Evolutionary conservation across 1,140 invertebrate species (phyloP).

Genomic region (Leptinotarsa texana): DNA sequence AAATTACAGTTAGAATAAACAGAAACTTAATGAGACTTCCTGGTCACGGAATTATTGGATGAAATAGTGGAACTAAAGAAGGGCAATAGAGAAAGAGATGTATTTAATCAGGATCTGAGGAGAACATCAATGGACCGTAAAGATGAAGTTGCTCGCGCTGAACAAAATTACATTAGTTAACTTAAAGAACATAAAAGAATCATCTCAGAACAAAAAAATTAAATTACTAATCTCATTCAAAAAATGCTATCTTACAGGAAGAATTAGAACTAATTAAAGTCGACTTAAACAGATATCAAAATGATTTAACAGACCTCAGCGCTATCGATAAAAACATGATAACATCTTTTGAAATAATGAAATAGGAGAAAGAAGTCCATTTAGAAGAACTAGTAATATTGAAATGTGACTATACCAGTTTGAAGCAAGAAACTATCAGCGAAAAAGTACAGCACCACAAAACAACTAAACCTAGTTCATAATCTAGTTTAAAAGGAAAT

Average conservation of each 20-base stretch:
- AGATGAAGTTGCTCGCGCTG: slow-evolving; percentile 7
- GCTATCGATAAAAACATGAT: slow-evolving; percentile 1
- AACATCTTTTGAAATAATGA: slow-evolving; percentile 7
- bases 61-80: too few species aligned
- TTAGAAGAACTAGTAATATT: not conserved
- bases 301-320: not conserved
- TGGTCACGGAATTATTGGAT: too few species aligned
- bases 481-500: not conserved
- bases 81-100: too few species aligned
- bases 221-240: not conserved
- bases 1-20: not conserved
- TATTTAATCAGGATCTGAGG: too few species aligned
- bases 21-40: not conserved
- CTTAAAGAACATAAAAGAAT: not conserved
- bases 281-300: too few species aligned
- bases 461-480: not conserved
- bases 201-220: not conserved
- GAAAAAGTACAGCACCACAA: not conserved
- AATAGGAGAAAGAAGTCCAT: too few species aligned
- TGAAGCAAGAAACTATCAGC: slow-evolving; percentile 2
- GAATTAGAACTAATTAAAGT: not conserved
- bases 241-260: not conserved
- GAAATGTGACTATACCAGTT: not conserved
- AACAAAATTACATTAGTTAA: slow-evolving; percentile 13
- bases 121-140: too few species aligned